Percentiles rank a stretch among this genome's conserved stretches.
phyloP scores from a whole-genome alignment of 2,113 vertebrate genomes.

The Aphelocoma coerulescens region DNA sequence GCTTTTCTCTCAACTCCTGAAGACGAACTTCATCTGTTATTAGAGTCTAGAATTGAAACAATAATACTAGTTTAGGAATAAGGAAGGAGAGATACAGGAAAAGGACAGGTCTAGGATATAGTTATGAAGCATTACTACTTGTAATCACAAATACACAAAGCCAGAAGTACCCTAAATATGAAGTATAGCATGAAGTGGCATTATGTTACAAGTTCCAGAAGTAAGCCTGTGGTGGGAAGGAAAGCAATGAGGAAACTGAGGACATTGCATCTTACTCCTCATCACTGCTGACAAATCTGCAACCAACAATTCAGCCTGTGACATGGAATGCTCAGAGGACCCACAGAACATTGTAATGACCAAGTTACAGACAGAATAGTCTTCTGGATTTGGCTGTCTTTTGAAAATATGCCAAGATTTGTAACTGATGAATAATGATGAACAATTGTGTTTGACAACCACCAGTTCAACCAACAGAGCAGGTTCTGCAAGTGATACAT shows the following conservation, averaged over 20 bases:
- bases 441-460: neutral
- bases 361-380: neutral
- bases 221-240: neutral
- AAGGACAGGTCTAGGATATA: neutral
- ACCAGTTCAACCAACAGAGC: neutral
- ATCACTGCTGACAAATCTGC: neutral
- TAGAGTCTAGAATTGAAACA: slow-evolving; percentile 78
- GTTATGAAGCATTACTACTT: neutral
- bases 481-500: neutral
- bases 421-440: neutral
- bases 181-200: neutral
- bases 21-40: slow-evolving; percentile 86
- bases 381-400: neutral
- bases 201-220: neutral
- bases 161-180: neutral
- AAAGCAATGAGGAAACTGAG: neutral
- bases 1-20: slow-evolving; percentile 81
- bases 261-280: neutral
- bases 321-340: neutral
- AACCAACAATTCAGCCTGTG: neutral
- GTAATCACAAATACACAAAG: neutral
- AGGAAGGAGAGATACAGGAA: neutral
- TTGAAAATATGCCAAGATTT: neutral
- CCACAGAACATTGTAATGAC: neutral
- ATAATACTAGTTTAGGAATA: neutral